Evolutionary conservation across 2,113 vertebrate species (phyloP).

Genomic region (Burhinus oedicnemus): DNA sequence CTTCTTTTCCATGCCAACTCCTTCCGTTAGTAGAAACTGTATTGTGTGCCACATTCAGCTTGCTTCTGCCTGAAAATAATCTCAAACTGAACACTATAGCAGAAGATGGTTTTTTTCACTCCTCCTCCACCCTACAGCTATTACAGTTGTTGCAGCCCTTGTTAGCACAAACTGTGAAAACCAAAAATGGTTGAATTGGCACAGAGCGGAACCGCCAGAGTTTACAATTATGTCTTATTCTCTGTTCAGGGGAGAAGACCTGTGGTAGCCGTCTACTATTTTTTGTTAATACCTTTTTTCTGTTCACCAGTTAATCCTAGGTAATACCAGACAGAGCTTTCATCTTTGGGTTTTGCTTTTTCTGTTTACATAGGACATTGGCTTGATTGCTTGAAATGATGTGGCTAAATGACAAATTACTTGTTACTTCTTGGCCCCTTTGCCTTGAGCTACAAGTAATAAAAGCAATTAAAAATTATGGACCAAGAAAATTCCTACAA

Average conservation of each 20-base stretch:
- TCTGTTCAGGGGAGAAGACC: background rate
- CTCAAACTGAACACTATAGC: background rate
- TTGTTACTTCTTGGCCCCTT: background rate
- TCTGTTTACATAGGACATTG: background rate
- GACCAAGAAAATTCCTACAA: background rate
- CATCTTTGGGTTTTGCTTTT: background rate
- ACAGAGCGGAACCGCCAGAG: background rate
- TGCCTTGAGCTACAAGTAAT: background rate
- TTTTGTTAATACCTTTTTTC: background rate
- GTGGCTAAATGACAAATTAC: background rate
- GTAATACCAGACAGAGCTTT: background rate
- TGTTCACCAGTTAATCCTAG: background rate
- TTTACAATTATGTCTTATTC: background rate
- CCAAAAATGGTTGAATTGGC: background rate
- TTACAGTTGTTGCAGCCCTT: background rate
- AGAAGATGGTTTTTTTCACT: background rate
- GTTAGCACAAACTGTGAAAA: background rate
- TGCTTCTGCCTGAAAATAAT: background rate
- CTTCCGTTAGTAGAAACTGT: background rate
- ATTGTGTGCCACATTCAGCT: background rate
- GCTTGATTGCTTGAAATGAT: background rate
- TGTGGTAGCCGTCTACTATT: background rate
- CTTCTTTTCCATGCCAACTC: background rate
- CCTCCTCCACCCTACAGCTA: background rate
- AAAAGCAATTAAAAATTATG: background rate